These are phyloP conservation scores for Chamaetylas fuelleborni DNA, from an alignment of 2,113 vertebrate species.

Conservation along the genomic window DNA sequence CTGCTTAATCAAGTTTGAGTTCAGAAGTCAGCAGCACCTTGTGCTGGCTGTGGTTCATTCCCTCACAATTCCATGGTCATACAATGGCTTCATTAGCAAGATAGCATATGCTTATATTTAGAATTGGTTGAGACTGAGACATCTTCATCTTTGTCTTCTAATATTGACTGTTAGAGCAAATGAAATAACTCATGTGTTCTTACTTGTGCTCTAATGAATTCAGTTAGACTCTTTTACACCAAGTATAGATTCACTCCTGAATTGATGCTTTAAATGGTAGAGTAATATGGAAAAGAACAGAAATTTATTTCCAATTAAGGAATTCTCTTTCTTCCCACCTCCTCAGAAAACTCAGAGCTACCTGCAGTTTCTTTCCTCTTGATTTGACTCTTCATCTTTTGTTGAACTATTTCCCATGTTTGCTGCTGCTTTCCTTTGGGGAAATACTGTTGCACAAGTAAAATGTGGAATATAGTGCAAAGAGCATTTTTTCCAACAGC, in stretches of 20 bases:
- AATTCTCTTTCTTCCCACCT: neutral
- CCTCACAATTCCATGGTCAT: neutral
- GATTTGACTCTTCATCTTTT: neutral
- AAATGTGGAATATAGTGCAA: neutral
- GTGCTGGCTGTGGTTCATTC: conserved; percentile 8
- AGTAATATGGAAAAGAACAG: neutral
- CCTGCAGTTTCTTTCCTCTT: neutral
- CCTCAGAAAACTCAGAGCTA: neutral
- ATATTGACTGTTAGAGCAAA: neutral
- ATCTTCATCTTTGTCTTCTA: neutral
- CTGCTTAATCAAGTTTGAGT: neutral
- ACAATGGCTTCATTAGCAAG: neutral
- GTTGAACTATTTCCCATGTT: neutral
- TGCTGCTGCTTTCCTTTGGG: neutral
- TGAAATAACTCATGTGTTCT: neutral
- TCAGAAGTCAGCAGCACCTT: neutral
- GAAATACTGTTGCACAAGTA: neutral
- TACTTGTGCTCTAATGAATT: neutral
- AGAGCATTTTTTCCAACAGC: neutral
- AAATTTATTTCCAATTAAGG: neutral
- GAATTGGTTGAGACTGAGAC: neutral
- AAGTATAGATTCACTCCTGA: neutral
- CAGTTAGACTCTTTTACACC: neutral
- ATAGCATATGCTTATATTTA: neutral
- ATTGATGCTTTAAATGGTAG: neutral